Base-by-base conservation (phyloP, 2,888 invertebrate species). In the Sipunculus nudus region DNA sequence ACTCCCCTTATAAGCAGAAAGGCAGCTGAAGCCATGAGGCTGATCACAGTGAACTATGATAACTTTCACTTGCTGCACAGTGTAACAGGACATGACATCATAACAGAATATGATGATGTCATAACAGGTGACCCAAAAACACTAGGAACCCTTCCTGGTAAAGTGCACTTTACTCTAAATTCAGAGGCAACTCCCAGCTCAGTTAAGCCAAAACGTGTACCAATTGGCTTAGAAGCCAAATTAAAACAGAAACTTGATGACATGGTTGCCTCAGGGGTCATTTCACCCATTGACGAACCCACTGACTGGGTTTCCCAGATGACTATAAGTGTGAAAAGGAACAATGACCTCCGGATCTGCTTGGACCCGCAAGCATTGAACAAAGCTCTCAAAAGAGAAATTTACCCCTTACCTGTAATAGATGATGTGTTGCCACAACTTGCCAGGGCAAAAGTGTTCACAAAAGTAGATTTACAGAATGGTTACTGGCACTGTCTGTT, bases 331-430 rank as follows among this genome's bases (percentile, higher is more conserved):
- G 39, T 43, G 10, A 70, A 70, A 52, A 57, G 57, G n/a, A 46
- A 50, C 19, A 62, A 65, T 32, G 63, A 61, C 19, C 38, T 69
- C 3, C 53, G 69, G 40, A 50, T 69, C 10, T 72, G 65, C 48
- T 46, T 70, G n/a, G 70, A 72, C 43, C 68, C 70, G 25, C 57
- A 54, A 29, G 54, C 54, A 25, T 43, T 72, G 5, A 74, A 70
- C 50, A 52, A 55, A 41, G 61, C 59, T 16, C 13, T 73, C 6
- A 49, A 57, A 32, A 40, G 67, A 3, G 60, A 53, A 25, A 55
- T 63, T 29, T 67, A 67, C 41, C 59, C 53, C 1, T 35, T 70
- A 31, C 71, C 68, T 3, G 59, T 59, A 1, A 45, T 72, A 4
- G 67, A 68, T 8, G 72, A 72, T n/a, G 32, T 47, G 8, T 39